Percentiles rank a stretch among this genome's conserved stretches.
Evolutionary conservation across 92 coral and sea anemone genomes (phyloP).

Genomic region (Zoanthus sansibaricus): DNA sequence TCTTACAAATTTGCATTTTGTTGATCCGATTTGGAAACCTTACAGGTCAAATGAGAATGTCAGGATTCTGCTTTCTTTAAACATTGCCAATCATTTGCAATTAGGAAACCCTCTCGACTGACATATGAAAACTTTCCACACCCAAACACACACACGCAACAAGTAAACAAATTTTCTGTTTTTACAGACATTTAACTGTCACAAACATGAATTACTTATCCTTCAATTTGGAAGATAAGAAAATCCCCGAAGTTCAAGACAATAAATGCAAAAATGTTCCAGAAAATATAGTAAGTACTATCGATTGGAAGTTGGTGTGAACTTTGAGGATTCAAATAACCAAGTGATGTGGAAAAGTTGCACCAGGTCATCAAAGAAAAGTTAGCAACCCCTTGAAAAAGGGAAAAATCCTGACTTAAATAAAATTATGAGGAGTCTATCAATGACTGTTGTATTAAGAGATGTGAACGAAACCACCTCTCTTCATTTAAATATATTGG

Average conservation of each 20-base stretch:
- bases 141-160: not conserved
- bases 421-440: too few species aligned
- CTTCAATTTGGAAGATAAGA: not conserved
- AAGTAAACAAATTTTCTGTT: not conserved
- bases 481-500: too few species aligned
- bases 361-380: too few species aligned
- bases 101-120: not conserved
- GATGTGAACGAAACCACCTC: too few species aligned
- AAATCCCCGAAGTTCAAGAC: not conserved
- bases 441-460: too few species aligned
- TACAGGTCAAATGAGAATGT: not conserved
- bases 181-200: not conserved
- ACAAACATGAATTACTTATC: not conserved
- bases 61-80: not conserved
- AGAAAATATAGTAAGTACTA: not conserved
- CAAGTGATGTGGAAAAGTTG: too few species aligned
- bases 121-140: not conserved
- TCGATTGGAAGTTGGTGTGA: not conserved
- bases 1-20: not conserved
- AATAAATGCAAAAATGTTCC: not conserved
- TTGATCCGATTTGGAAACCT: not conserved
- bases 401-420: too few species aligned
- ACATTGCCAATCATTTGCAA: constrained; percentile 26
- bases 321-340: too few species aligned
- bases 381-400: too few species aligned